Base-by-base conservation (phyloP, 2,888 invertebrate species). In the Agriopis marginaria region DNA sequence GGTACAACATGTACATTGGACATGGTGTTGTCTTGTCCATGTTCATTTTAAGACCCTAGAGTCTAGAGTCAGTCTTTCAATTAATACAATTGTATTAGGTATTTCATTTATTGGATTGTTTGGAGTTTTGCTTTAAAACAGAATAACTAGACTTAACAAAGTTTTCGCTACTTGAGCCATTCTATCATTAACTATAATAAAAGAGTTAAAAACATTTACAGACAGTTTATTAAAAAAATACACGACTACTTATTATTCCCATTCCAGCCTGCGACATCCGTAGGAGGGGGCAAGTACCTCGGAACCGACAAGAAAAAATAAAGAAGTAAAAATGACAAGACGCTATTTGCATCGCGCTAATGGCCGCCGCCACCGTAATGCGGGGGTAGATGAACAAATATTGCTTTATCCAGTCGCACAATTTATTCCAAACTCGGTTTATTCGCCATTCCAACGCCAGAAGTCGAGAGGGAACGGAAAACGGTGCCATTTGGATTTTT, bases 341-440 rank as follows among this genome's bases (percentile, higher is more conserved):
- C 91, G 93, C 90, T 94, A 93, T 94, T 93, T 93, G 93, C 93
- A 93, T 93, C 91, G 83, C 90, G 89, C 93, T 94, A 94, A 94
- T 94, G 94, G 93, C 86, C 84, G 88, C 86, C 80, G 86, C 88
- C 86, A 86, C 82, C 90, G 90, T 92, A 92, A 92, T 92, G 91
- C 92, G 90, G 91, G 93, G 93, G 93, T 90, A 92, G 91, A 89
- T 89, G 92, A 92, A 93, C 93, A 93, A 94, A 93, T 93, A 93
- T 93, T 92, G 90, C 93, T 93, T 93, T 92, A 93, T 93, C 92
- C 94, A 92, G 89, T 89, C 89, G 83, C 85, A 90, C 91, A 93
- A 94, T 94, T 93, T 94, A 93, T 94, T 93, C 91, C 88, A 89
- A 87, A 91, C 89, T 88, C 89, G 85, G 88, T 87, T 92, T 90